These are phyloP conservation scores for Jacana jacana DNA, from an alignment of 2,113 vertebrate species.

Conservation along the genomic window DNA sequence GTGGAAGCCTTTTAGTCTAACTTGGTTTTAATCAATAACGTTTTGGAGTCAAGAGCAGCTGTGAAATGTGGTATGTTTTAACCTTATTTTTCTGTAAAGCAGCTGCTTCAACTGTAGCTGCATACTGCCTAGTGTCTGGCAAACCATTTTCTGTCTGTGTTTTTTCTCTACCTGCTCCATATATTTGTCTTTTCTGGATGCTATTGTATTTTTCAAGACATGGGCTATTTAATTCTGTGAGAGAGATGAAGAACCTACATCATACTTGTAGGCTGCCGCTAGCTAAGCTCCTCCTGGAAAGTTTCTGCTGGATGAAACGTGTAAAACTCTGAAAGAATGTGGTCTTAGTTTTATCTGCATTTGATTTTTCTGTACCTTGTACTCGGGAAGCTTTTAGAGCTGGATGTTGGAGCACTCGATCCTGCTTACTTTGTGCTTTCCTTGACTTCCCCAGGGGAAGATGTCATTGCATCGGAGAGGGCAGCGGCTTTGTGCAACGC, in stretches of 20 bases:
- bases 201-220: neutral
- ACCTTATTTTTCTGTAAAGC: neutral
- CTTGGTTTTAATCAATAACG: neutral
- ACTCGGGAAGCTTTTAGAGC: neutral
- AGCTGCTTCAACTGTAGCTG: neutral
- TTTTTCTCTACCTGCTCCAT: neutral
- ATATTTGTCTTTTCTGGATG: neutral
- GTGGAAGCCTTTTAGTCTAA: neutral
- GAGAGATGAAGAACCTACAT: neutral
- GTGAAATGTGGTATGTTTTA: neutral
- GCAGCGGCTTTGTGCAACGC: constrained; percentile 90
- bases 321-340: neutral
- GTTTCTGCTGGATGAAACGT: neutral
- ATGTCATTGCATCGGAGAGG: constrained; percentile 93
- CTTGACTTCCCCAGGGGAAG: constrained; percentile 83
- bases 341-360: neutral
- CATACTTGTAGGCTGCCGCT: neutral
- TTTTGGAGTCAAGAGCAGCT: neutral
- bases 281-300: neutral
- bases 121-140: neutral
- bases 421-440: neutral
- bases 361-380: neutral
- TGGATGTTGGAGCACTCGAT: neutral
- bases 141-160: neutral
- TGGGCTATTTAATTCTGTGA: neutral